Evolutionary conservation across 2,888 invertebrate genomes (phyloP).

Genomic region (Vannuccia rotundouncinata): DNA sequence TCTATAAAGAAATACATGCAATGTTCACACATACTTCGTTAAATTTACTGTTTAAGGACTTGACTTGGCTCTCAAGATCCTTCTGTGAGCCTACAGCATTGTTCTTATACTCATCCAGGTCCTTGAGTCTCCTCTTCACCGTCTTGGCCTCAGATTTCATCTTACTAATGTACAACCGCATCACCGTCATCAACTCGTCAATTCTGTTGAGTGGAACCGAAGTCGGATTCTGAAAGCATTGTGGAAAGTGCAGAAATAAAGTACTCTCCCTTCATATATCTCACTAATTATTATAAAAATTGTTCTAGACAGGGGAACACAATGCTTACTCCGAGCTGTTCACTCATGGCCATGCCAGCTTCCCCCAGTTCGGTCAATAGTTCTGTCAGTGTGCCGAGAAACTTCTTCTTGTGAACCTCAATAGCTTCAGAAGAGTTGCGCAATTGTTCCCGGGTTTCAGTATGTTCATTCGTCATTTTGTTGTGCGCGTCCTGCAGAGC

Average conservation of each 20-base stretch:
- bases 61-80: background rate
- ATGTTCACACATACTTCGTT: no score
- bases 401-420: slow-evolving; percentile 80
- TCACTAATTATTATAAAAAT: no score
- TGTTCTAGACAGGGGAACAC: no score
- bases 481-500: background rate
- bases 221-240: no score
- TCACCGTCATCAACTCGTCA: slow-evolving; percentile 92
- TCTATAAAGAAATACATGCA: no score
- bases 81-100: background rate
- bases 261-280: no score
- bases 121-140: background rate
- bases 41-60: no score
- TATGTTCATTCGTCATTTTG: slow-evolving; percentile 57
- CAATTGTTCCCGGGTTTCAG: slow-evolving; percentile 61
- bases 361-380: slow-evolving; percentile 80
- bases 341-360: slow-evolving; percentile 71
- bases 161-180: slow-evolving; percentile 84
- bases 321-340: slow-evolving; percentile 13
- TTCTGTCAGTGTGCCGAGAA: slow-evolving; percentile 81
- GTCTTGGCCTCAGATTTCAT: slow-evolving; percentile 92
- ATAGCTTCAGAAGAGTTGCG: slow-evolving; percentile 82
- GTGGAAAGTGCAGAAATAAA: no score
- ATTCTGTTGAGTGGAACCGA: no score
- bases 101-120: background rate